phyloP scores from a whole-genome alignment of 2,113 vertebrate genomes.

The Mobula hypostoma region DNA sequence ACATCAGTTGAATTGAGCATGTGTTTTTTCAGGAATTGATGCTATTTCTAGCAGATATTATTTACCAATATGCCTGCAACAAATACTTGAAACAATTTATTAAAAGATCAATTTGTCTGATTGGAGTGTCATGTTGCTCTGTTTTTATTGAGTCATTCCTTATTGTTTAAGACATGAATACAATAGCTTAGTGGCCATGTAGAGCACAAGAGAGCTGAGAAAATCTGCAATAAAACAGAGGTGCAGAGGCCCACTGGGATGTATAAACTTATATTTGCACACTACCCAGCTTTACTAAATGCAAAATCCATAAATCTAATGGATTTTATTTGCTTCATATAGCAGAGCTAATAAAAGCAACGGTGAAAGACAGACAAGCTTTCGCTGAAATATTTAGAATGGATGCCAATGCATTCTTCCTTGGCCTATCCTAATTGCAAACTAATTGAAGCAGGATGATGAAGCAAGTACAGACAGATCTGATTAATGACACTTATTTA shows the following conservation, averaged over 20 bases:
- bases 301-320: constrained; percentile 7
- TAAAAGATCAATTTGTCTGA: background rate
- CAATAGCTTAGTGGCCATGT: background rate
- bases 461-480: background rate
- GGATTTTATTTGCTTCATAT: background rate
- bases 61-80: background rate
- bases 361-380: background rate
- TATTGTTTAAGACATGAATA: background rate
- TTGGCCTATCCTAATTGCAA: background rate
- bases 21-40: background rate
- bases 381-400: background rate
- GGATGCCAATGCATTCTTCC: background rate
- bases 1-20: too few species aligned
- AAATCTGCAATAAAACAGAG: background rate
- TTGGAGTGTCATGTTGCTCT: constrained; percentile 8
- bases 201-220: background rate
- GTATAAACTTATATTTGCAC: background rate
- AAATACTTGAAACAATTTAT: background rate
- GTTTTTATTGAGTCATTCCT: constrained; percentile 14
- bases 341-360: background rate
- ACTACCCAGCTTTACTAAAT: background rate
- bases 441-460: constrained; percentile 2
- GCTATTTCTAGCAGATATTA: background rate
- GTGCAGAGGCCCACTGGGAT: background rate
- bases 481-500: constrained; percentile 33